Percentiles rank a stretch among this genome's conserved stretches.
Conservation (phyloP, 2,113 vertebrate genomes). For the Anthoscopus minutus region DNA sequence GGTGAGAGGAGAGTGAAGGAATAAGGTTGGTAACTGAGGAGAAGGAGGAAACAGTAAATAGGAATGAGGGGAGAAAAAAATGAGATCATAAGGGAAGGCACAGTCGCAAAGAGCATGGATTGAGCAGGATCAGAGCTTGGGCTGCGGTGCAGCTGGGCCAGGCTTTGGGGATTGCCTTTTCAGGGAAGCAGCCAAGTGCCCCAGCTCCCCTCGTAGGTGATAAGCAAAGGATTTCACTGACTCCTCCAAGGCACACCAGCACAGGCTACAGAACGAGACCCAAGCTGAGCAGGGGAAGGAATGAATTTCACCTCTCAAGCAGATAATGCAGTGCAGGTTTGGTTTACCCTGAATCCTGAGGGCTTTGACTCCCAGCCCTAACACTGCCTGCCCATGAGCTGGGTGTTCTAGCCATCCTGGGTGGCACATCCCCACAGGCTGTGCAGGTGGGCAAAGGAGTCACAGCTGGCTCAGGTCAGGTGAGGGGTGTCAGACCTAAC, state of each 20-base stretch:
- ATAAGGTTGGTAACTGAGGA: neutral
- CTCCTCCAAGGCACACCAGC: neutral
- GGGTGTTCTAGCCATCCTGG: neutral
- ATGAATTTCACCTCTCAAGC: neutral
- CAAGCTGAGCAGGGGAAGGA: neutral
- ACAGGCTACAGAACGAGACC: neutral
- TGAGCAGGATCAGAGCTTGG: neutral
- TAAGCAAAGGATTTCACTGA: accelerated
- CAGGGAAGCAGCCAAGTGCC: neutral
- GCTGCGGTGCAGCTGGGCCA: neutral
- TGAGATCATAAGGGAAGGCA: neutral
- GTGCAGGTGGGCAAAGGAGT: neutral
- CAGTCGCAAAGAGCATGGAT: neutral
- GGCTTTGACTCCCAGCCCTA: neutral
- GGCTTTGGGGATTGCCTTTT: neutral
- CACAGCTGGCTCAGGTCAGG: neutral
- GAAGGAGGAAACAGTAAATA: neutral
- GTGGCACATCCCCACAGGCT: neutral
- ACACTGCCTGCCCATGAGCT: neutral
- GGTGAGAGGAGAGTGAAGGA: neutral
- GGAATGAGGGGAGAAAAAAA: neutral
- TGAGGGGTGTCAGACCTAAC: neutral
- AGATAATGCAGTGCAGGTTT: neutral
- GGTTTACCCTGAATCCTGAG: neutral
- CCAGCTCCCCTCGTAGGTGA: neutral